Evolutionary conservation across 2,888 invertebrate species (phyloP), one percentile per base, ranked within the genome.

Genomic region (Melolontha melolontha): DNA sequence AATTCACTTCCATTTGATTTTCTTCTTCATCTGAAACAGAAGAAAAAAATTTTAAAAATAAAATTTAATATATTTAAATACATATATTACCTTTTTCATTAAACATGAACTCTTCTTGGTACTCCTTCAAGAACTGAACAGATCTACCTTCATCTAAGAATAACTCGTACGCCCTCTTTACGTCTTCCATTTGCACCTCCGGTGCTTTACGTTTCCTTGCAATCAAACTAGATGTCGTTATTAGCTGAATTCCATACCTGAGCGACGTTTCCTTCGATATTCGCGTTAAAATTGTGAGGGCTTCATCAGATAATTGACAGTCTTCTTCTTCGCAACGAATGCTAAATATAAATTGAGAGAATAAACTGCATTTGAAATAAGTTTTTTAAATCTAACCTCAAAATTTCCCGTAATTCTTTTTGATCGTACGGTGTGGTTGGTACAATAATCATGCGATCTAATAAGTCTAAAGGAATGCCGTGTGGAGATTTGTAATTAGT

Each of bases 171-270:
- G 97, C 98, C 73, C 95, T 91, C 84, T 96, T 97, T 0, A 99
- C 92, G 79, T 99, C 98, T 55, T 95, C 96, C 73, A 96, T 93
- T 41, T 80, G 81, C 2, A 94, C 93, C 86, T 94, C 93, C 2
- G 89, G 88, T 0, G 93, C 94, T 84, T 97, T 97, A 74, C 97
- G 88, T 75, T 95, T 91, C 52, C 92, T 88, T 64, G 96, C 91
- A n/a, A 98, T 95, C n/a, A 99, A 89, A 74, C 94, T 93, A 0
- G 98, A 94, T 0, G 97, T 95, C 39, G 97, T 97, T 76, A 99
- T 98, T 39, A 99, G 88, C 80, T 99, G 99, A 81, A 99, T 98
- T 34, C 97, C 95, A 84, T 99, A 99, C 68, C 99, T 90, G 11
- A 99, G 86, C 0, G 97, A 97, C 0, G 98, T 96, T 80, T 97